These are phyloP conservation scores for Silurus aristotelis DNA, from an alignment of 2,797 vertebrate species.

Conservation along the genomic window DNA sequence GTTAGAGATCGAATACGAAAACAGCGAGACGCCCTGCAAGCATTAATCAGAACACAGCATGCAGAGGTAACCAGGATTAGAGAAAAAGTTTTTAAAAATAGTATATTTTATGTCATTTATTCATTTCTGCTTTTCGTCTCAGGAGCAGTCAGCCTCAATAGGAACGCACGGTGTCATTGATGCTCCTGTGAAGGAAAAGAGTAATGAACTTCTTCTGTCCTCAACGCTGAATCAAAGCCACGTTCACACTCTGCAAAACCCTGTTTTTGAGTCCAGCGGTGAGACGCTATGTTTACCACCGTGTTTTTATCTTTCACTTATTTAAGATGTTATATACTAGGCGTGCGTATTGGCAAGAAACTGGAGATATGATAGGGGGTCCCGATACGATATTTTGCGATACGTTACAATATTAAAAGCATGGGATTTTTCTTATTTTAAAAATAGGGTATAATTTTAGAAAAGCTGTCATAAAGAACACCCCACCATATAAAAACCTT, in stretches of 20 bases:
- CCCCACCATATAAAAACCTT: no score
- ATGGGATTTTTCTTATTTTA: no score
- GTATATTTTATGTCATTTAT: neutral
- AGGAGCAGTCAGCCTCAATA: constrained; percentile 20
- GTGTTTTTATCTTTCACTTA: neutral
- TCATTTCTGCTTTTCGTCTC: neutral
- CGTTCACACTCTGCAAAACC: neutral
- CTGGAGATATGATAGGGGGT: no score
- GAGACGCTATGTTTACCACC: constrained; percentile 1
- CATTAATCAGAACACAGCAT: constrained; percentile 64
- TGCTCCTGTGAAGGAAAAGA: constrained; percentile 63
- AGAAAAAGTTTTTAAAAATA: neutral
- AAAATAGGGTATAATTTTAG: no score
- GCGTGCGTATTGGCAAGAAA: no score
- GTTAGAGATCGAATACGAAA: constrained; percentile 70
- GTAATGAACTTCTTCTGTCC: constrained; percentile 53
- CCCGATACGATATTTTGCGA: no score
- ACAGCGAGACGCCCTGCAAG: constrained; percentile 74
- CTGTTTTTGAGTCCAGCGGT: neutral
- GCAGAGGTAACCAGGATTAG: constrained; percentile 64
- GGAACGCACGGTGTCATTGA: constrained; percentile 60
- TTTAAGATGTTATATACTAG: neutral
- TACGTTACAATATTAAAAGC: no score
- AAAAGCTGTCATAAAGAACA: no score
- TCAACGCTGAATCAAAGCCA: constrained; percentile 43